Evolutionary conservation across 2,888 invertebrate species (phyloP), one percentile per base, ranked within the genome.

Genomic region (Brachycybe producta): DNA sequence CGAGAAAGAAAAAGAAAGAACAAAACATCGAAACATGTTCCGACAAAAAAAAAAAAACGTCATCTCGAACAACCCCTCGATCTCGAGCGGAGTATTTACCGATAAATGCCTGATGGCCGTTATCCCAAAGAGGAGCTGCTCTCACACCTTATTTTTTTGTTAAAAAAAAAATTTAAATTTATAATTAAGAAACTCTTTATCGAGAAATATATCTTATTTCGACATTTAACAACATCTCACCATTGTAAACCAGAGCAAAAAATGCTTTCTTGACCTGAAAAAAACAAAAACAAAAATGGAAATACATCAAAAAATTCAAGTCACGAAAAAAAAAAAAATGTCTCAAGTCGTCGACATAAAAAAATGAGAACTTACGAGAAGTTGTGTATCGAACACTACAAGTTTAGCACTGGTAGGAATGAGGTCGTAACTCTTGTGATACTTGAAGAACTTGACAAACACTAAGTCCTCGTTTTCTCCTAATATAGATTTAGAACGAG

Each of bases 371-470:
- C 65, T 65, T 60, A 69, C 69, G 59, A 92, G 82, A 54, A 98
- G 77, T 68, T 94, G 88, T 40, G 97, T 98, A 73, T 99, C 98
- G 71, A 99, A 98, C 54, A 99, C 94, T 59, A 99, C 97, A 67
- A 99, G 76, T 73, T 99, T 99, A 60, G 95, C 94, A 63, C 95
- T 95, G 54, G 94, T 95, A 55, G 98, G 98, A 67, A 99, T 95
- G 70, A 99, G 79, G 75, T 99, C 98, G 74, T 98, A 98, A 71
- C 97, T 97, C 72, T 92, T 94, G 78, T 99, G 97, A 72, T 94
- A 95, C 72, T 91, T 90, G 82, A 98, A 97, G 77, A 98, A 98
- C 70, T 94, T 94, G 61, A 91, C 90, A 73, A 90, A 92, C 66
- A 94, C 92, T 73, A 91, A 88, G 65, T 88, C 87, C 72, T 92